Evolutionary conservation across 2,888 invertebrate species (phyloP).

Genomic region (Perdita meconis): DNA sequence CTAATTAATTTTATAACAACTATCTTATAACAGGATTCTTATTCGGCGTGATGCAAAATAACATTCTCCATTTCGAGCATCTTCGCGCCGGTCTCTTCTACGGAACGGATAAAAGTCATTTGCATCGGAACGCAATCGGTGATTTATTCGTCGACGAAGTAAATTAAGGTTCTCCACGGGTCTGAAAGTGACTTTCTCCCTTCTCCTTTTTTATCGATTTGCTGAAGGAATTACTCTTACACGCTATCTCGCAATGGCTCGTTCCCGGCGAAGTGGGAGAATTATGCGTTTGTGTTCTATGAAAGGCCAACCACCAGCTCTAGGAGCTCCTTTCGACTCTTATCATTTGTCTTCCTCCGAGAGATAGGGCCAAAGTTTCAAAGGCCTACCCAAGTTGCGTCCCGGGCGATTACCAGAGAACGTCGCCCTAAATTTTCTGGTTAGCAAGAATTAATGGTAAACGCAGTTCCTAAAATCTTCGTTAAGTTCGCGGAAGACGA

Average conservation of each 20-base stretch:
- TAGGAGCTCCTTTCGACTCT: constrained; percentile 64
- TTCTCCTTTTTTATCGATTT: constrained; percentile 57
- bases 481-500: constrained; percentile 55
- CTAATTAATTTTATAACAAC: too few species aligned
- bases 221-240: constrained; percentile 66
- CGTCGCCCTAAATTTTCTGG: constrained; percentile 76
- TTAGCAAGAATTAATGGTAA: constrained; percentile 73
- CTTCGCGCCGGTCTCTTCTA: background rate
- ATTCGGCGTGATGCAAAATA: background rate
- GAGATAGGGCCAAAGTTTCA: constrained; percentile 81
- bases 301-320: constrained; percentile 73
- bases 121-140: constrained; percentile 6
- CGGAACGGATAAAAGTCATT: constrained; percentile 10
- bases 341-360: constrained; percentile 81
- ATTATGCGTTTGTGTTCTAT: constrained; percentile 78
- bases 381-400: constrained; percentile 78
- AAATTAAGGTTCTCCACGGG: background rate
- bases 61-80: background rate
- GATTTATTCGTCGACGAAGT: constrained; percentile 31
- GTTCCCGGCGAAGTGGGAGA: constrained; percentile 64
- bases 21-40: background rate
- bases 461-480: constrained; percentile 70
- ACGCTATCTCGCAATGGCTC: constrained; percentile 61
- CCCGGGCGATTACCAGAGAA: constrained; percentile 63
- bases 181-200: constrained; percentile 3